Evolutionary conservation across 2,797 vertebrate species (phyloP).

Genomic region (Gobionotothen gibberifrons): DNA sequence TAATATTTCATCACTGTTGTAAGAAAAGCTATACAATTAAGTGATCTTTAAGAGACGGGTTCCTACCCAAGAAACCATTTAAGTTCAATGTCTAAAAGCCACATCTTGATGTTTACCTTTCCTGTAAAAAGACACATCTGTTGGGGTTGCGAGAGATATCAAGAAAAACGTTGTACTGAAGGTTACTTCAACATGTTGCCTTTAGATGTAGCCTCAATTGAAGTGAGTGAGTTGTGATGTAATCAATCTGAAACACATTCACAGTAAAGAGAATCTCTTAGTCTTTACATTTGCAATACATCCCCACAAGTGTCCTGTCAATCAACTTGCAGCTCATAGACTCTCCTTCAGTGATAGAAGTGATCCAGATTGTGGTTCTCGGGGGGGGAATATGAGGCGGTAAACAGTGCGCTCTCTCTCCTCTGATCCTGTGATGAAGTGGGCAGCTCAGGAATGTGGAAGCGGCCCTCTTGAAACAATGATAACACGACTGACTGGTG

Average conservation of each 20-base stretch:
- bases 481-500: slow-evolving; percentile 80
- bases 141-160: not conserved
- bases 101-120: not conserved
- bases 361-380: slow-evolving; percentile 25
- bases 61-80: not conserved
- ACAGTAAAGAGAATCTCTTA: not conserved
- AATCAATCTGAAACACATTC: not conserved
- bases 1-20: not conserved
- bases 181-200: not conserved
- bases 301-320: slow-evolving; percentile 6
- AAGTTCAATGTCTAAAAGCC: not conserved
- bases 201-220: not conserved
- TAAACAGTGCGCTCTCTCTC: slow-evolving; percentile 42
- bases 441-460: slow-evolving; percentile 82
- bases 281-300: slow-evolving; percentile 1
- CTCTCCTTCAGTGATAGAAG: not conserved
- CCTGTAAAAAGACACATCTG: slow-evolving; percentile 1
- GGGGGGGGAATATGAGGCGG: slow-evolving; percentile 29
- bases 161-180: not conserved
- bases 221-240: not conserved
- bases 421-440: slow-evolving; percentile 77
- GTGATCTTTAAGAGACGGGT: not conserved
- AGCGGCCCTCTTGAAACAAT: slow-evolving; percentile 76
- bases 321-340: not conserved
- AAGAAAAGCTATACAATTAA: not conserved